Evolutionary conservation across 1,140 invertebrate species (phyloP), one percentile per base, ranked within the genome.

Genomic region (Drosophila grimshawi): DNA sequence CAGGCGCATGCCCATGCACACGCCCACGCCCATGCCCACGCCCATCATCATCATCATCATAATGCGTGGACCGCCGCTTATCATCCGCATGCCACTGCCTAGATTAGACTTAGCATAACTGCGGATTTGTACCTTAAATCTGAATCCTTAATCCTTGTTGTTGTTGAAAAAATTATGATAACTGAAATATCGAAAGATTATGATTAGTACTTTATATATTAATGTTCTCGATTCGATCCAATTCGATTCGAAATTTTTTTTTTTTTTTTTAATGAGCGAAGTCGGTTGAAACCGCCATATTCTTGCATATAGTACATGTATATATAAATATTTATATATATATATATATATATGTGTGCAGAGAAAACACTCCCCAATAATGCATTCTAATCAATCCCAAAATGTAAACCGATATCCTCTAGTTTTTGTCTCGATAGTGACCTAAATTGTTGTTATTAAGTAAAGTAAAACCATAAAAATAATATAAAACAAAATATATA

Each of bases 61-160:
- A 90, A 90, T 62, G 76, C 89, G 53, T 91, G 89, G 88, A 74
- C 89, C 57, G 72, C 89, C 35, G 89, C 89, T 51, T 86, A 91
- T 57, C 90, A 91, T 74, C 78, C 90, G 5, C 90, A 91, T 77
- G 83, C 86, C 33, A 85, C 85, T 4, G 81, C 83, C 57, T 91
- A 89, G 57, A 51, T 46, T 8, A 43, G 4, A 43, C n/a, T 4
- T 52, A 29, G 8, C 8, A 49, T 35, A n/a, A 62, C n/a, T 52
- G 29, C 19, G 30, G 62, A 49, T 49, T 33, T 5, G 43, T 49
- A 33, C 56, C 70, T 53, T 32, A 63, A 10, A n/a, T 43, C 10
- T 43, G 39, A 43, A 43, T 43, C 10, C 27, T 30, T 11, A 39
- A 30, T 61, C 41, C 41, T 55, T 56, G 43, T 63, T 70, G 51